These are phyloP conservation scores for Lordiphosa mommai DNA, from an alignment of 1,140 invertebrate species.

Conservation along the genomic window DNA sequence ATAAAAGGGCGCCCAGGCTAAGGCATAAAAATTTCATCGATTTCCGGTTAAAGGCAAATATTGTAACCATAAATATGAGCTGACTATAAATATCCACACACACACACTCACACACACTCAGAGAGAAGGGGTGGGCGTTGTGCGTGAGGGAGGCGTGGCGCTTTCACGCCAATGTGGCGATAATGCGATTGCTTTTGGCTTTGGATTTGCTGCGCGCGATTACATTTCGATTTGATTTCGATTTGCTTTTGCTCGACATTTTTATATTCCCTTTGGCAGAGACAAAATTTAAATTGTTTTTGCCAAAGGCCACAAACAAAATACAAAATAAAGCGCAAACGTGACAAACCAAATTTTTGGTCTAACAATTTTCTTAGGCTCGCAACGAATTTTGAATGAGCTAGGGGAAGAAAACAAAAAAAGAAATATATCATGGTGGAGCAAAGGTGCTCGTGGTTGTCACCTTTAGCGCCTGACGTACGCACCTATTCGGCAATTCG, in stretches of 20 bases:
- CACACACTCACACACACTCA: neutral
- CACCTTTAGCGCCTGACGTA: too few species aligned
- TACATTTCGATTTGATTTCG: slow-evolving; percentile 77
- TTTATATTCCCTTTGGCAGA: slow-evolving; percentile 34
- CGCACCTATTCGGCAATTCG: too few species aligned
- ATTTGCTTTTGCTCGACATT: slow-evolving; percentile 60
- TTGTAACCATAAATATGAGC: slow-evolving; percentile 76
- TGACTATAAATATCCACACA: slow-evolving; percentile 61
- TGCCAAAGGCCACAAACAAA: slow-evolving; percentile 57
- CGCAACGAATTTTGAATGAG: slow-evolving; percentile 35
- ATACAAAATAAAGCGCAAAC: slow-evolving; percentile 50
- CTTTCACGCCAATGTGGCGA: slow-evolving; percentile 73
- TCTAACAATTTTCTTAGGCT: slow-evolving; percentile 10
- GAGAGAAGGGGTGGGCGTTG: slow-evolving; percentile 9
- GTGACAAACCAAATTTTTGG: slow-evolving; percentile 40
- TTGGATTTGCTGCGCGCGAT: slow-evolving; percentile 70
- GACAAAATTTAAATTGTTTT: slow-evolving; percentile 77
- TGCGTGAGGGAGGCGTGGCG: slow-evolving; percentile 54
- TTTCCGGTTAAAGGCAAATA: slow-evolving; percentile 77
- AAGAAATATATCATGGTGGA: too few species aligned
- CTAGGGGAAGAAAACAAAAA: neutral
- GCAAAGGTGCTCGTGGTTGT: too few species aligned
- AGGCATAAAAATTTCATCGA: slow-evolving; percentile 76
- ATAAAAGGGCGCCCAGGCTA: slow-evolving; percentile 52
- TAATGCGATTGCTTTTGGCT: slow-evolving; percentile 75